phyloP scores from a whole-genome alignment of 2,797 vertebrate genomes.

The Taeniopygia guttata region DNA sequence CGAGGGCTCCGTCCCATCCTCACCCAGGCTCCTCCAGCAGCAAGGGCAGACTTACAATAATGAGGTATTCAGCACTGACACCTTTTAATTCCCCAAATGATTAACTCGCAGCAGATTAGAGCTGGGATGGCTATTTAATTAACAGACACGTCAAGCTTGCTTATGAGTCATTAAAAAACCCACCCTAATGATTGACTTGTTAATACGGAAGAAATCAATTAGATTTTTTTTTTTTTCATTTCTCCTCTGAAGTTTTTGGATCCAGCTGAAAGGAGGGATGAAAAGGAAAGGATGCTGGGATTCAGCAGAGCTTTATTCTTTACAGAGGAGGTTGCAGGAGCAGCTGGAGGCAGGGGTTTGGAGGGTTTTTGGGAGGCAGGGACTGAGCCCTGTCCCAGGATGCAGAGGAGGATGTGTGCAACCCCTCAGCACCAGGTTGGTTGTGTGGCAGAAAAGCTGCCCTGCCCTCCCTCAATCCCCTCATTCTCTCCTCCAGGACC shows the following conservation, averaged over 20 bases:
- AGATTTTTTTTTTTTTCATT: constrained; percentile 1
- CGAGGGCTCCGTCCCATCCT: fast-evolving
- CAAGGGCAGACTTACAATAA: background rate
- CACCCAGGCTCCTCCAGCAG: background rate
- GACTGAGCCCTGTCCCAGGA: background rate
- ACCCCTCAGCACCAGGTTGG: fast-evolving
- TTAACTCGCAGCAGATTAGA: constrained; percentile 74
- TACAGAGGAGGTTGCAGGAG: background rate
- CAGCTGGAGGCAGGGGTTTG: background rate
- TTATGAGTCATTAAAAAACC: constrained; percentile 70
- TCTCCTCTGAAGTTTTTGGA: constrained; percentile 41
- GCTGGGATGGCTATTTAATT: constrained; percentile 76
- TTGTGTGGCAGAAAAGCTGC: background rate
- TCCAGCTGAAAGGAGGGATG: background rate
- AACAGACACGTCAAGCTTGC: constrained; percentile 76
- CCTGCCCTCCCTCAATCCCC: background rate
- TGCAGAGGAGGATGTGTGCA: background rate
- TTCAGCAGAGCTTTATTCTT: background rate
- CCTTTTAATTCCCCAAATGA: constrained; percentile 72
- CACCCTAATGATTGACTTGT: constrained; percentile 72
- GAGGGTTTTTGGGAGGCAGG: background rate
- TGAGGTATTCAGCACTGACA: constrained; percentile 56
- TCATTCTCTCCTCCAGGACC: background rate
- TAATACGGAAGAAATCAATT: constrained; percentile 74
- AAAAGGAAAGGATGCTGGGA: background rate